Evolutionary conservation across 2,888 invertebrate genomes (phyloP).

Genomic region (Abrostola triplasia): DNA sequence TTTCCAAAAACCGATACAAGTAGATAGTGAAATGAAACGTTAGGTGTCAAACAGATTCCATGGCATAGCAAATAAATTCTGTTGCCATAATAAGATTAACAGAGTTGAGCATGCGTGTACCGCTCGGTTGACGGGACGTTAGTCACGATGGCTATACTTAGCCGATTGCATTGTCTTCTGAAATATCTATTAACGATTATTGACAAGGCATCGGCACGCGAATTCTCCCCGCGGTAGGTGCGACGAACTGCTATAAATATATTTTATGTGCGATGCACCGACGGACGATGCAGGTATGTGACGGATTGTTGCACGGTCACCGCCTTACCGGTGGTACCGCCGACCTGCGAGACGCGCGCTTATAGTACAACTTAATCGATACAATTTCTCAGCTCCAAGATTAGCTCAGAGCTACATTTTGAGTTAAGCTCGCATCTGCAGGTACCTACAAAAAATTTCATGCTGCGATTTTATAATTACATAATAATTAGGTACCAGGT

Average conservation of each 20-base stretch:
- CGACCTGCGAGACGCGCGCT: constrained; percentile 24
- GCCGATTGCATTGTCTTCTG: constrained; percentile 88
- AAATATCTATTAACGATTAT: constrained; percentile 89
- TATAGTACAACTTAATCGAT: constrained; percentile 46
- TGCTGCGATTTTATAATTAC: too few relatives aligned
- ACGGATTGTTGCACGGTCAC: constrained; percentile 55
- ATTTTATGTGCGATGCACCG: constrained; percentile 79
- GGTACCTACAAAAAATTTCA: too few relatives aligned
- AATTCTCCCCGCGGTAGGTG: constrained; percentile 85
- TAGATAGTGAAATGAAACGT: constrained; percentile 71
- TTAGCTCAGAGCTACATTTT: background rate
- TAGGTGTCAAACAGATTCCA: constrained; percentile 80
- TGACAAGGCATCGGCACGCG: constrained; percentile 88
- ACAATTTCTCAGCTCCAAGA: constrained; percentile 7
- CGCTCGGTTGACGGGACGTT: constrained; percentile 77
- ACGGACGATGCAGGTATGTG: constrained; percentile 71
- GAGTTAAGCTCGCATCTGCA: background rate
- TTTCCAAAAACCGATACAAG: constrained; percentile 50
- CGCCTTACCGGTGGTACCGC: constrained; percentile 28
- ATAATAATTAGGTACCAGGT: too few relatives aligned
- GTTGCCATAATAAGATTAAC: constrained; percentile 86
- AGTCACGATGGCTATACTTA: constrained; percentile 86
- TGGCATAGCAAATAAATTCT: constrained; percentile 84
- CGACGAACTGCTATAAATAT: constrained; percentile 88
- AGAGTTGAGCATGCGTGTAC: constrained; percentile 77